These are phyloP conservation scores for Drosophila azteca DNA, from an alignment of 1,140 invertebrate genomes.

Conservation along the genomic window DNA sequence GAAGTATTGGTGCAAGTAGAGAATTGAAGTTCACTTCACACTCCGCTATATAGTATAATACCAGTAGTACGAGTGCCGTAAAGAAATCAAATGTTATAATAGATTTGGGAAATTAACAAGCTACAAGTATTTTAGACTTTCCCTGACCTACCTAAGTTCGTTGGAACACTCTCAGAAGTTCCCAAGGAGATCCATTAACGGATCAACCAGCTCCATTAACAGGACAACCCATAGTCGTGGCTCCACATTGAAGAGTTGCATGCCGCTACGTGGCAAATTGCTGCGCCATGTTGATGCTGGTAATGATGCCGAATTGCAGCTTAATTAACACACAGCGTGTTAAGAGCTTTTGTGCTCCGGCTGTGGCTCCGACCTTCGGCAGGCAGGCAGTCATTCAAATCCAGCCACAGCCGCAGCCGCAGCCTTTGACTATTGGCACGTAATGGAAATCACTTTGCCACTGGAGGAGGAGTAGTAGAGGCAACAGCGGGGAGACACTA, in stretches of 20 bases:
- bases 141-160: no score
- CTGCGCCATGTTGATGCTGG: conserved; percentile 71
- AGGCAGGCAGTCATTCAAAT: conserved; percentile 37
- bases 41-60: no score
- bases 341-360: conserved; percentile 70
- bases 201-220: no score
- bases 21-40: no score
- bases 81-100: no score
- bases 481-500: neutral
- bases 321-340: conserved; percentile 78
- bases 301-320: conserved; percentile 77
- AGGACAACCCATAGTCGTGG: no score
- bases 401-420: conserved; percentile 17
- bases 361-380: conserved; percentile 14
- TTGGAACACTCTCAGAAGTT: no score
- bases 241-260: neutral
- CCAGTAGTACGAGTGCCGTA: no score
- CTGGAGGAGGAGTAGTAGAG: conserved; percentile 2
- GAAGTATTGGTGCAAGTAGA: no score
- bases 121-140: no score
- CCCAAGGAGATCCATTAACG: no score
- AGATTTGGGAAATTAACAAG: no score
- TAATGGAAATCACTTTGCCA: conserved; percentile 66
- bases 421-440: conserved; percentile 67
- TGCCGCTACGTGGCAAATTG: conserved; percentile 44